Conservation (phyloP, 2,797 vertebrate genomes). For the Halcyon chelicuti region DNA sequence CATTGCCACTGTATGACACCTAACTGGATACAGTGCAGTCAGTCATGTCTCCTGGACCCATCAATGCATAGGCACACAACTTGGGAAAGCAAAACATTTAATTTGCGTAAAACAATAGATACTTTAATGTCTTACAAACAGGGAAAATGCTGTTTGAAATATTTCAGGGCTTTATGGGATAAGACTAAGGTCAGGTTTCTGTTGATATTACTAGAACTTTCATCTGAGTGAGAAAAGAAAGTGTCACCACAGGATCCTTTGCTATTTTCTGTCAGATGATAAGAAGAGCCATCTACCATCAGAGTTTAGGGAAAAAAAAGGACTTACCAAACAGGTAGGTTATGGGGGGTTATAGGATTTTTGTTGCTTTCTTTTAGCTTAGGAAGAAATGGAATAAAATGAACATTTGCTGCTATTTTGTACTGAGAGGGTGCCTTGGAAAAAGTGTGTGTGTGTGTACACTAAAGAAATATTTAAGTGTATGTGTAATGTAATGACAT, state of each 20-base stretch:
- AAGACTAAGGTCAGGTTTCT: background rate
- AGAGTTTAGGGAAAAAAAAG: background rate
- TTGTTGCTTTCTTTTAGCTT: background rate
- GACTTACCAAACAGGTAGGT: background rate
- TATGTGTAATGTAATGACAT: background rate
- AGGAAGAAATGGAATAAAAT: background rate
- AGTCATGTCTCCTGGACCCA: background rate
- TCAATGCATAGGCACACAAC: background rate
- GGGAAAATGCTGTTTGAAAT: background rate
- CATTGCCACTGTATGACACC: background rate
- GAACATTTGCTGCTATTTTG: constrained; percentile 13
- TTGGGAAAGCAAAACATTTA: background rate
- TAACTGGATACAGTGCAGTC: background rate
- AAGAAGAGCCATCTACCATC: background rate
- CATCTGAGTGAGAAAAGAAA: background rate
- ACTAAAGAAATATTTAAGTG: background rate
- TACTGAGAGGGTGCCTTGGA: constrained; percentile 10
- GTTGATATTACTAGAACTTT: background rate
- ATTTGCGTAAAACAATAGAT: background rate
- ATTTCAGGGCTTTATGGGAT: background rate
- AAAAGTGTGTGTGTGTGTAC: background rate
- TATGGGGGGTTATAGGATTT: fast-evolving
- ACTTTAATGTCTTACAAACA: background rate
- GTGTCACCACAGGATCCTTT: background rate
- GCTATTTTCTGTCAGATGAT: background rate